A percentile compares a stretch with the other conserved stretches of the same genome.
Conservation (phyloP, 2,113 vertebrate species). For the Oriolus oriolus region DNA sequence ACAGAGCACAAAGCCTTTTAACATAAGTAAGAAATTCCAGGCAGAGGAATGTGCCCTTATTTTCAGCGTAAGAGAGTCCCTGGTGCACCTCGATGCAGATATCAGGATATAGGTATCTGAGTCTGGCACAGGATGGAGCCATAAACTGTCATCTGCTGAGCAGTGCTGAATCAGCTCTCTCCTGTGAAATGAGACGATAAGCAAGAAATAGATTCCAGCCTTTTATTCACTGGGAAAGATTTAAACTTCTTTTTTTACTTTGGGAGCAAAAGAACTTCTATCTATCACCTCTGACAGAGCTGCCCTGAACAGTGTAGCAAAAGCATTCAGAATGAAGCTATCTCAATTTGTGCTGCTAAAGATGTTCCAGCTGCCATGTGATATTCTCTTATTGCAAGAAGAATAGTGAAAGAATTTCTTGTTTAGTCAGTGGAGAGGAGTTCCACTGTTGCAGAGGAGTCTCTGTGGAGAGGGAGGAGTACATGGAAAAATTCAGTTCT, state of each 20-base stretch:
- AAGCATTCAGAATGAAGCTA: background rate
- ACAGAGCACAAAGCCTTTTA: background rate
- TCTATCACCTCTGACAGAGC: background rate
- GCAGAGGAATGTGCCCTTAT: background rate
- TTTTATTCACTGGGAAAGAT: background rate
- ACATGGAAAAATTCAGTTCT: background rate
- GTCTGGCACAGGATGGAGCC: background rate
- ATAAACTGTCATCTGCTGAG: background rate
- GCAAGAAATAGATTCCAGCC: background rate
- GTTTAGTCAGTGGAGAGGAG: background rate
- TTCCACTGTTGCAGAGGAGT: background rate
- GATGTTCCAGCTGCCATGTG: background rate
- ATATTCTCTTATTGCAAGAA: background rate
- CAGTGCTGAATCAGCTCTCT: background rate
- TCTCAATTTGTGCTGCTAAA: background rate
- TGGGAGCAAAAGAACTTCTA: background rate
- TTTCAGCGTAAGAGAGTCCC: background rate
- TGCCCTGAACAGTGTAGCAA: background rate
- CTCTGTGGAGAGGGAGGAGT: background rate
- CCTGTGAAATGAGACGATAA: background rate
- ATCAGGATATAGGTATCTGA: background rate
- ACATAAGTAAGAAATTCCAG: background rate
- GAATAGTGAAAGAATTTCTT: background rate
- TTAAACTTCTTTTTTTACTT: background rate
- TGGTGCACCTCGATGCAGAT: background rate